Base-by-base conservation (phyloP, 2,888 invertebrate genomes). In the Eupithecia subfuscata region DNA sequence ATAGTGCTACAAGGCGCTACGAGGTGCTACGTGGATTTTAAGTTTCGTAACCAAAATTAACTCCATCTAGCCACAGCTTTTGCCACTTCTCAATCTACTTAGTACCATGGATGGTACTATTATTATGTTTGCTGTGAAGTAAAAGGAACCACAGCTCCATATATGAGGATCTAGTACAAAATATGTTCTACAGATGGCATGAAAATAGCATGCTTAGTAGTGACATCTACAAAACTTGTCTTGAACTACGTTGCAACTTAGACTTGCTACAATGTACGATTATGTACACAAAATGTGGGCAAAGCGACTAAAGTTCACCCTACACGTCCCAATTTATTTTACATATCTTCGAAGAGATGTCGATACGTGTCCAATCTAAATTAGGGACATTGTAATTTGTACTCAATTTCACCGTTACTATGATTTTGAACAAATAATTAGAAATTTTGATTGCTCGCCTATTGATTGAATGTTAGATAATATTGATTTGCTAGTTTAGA, bases 291-390 rank as follows among this genome's bases (percentile, higher is more conserved):
- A 48, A 30, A 3, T 30, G 30, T 30, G 30, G 30, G 16, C 3
- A 16, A 22, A 56, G 11, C 11, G 52, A 56, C 52, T 4, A 18
- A 34, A 18, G 18, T 8, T 63, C 8, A 8, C 11, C 16, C 30
- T 34, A 18, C 18, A 18, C n/a, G n/a, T n/a, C n/a, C n/a, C n/a
- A 40, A 67, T 30, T 30, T 75, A 68, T 8, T 81, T 74, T 11
- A 6, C 16, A 16, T n/a, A 4, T 4, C 18, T 11, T 18, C 1
- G 6, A 30, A 79, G 34, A 86, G 86, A 82, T 85, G 84, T 80
- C 83, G 77, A 56, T 70, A 74, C 70, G 2, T 12, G 69, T 56
- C 48, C 30, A 22, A 25, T 70, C 16, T n/a, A 69, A 56, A 30
- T 48, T 56, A 56, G 22, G 52, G 22, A 56, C 11, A 37, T 8